Conservation (phyloP, 2,113 vertebrate species). For the Tetrax tetrax region DNA sequence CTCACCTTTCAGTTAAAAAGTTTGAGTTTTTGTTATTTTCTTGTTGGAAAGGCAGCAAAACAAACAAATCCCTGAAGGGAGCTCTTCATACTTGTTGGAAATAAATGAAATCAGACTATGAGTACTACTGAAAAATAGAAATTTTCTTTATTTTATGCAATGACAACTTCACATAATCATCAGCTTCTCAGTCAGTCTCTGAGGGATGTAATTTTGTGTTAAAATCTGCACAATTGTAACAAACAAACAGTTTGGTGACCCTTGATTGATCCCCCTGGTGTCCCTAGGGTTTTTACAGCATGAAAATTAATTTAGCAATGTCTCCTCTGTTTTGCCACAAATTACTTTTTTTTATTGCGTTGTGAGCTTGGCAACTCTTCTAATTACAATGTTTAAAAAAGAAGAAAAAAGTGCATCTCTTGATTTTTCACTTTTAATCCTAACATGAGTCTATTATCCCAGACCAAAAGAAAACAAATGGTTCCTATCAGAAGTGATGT, state of each 20-base stretch:
- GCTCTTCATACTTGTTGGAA: background rate
- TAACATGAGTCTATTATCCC: background rate
- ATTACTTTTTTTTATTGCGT: background rate
- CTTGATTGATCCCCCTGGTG: background rate
- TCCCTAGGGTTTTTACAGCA: background rate
- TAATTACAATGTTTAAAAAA: background rate
- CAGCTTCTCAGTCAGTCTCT: background rate
- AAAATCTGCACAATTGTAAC: background rate
- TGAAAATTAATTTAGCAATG: conserved; percentile 23
- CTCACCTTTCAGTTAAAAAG: background rate
- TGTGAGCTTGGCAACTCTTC: background rate
- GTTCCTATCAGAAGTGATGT: background rate
- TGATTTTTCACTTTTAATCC: background rate
- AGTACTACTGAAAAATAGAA: background rate
- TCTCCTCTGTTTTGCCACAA: background rate
- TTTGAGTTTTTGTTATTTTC: background rate
- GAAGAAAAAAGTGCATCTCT: background rate
- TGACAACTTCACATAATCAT: background rate
- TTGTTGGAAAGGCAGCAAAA: background rate
- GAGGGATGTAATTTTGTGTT: background rate
- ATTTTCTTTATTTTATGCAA: background rate
- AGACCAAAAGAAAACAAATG: background rate
- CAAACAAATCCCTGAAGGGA: background rate
- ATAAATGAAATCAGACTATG: background rate
- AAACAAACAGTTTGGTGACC: background rate